Evolutionary conservation across 2,113 vertebrate species (phyloP), one percentile per base, ranked within the genome.

Genomic region (Astatotilapia flaviijosephi): DNA sequence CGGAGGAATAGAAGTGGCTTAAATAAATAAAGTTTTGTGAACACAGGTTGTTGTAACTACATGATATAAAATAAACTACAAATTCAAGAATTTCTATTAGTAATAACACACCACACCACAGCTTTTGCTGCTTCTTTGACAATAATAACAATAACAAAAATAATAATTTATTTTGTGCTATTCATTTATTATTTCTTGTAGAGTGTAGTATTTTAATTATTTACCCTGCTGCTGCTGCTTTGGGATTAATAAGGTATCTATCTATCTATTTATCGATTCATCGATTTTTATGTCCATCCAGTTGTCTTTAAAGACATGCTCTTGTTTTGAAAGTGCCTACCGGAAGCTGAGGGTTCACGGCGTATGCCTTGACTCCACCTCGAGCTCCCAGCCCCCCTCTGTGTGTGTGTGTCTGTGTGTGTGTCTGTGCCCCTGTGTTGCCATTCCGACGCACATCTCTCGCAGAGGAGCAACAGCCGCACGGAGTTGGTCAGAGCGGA

Each of bases 401-500:
- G 54, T 12, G 83, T 42, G 68, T n/a, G n/a, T 87, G 83, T 42
- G 88, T 62, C 2, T 62, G 17, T 83, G 60, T 23, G 65, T 33
- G 28, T 82, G 28, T 82, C 62, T 87, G 83, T 45, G 86, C 93
- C 92, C 92, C 89, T 53, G 49, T 83, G 86, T 94, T 95, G 93
- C 92, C 96, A 95, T 96, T 96, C 95, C 96, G 93, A 95, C 93
- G 94, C 94, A 94, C 93, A 92, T 91, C 95, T 80, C 94, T 91
- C 90, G 35, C 93, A 58, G 92, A 94, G 92, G 91, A 95, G 95
- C 96, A 96, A 95, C 96, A 96, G 95, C 95, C 90, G 86, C 77
- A 17, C 93, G 85, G 93, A 95, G 91, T 92, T 89, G 89, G 23
- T 28, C 68, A 51, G 68, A 89, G 89, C 79, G 90, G 90, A 89